Evolutionary conservation across 2,797 vertebrate genomes (phyloP), one percentile per base, ranked within the genome.

Genomic region (Acanthurus leucopareius): DNA sequence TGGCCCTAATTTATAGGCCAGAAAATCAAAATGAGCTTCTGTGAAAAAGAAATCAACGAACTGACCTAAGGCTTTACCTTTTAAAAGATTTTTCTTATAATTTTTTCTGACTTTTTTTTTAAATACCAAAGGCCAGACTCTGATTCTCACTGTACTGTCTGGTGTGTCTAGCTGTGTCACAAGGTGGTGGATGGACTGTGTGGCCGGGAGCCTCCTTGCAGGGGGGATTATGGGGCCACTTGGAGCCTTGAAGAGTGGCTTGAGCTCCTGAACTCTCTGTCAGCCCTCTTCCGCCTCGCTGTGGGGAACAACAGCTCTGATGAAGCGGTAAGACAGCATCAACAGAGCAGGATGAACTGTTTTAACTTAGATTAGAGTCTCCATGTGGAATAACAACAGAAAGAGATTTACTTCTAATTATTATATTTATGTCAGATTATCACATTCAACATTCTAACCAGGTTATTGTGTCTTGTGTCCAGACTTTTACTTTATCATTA

Each of bases 131-230:
- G 45, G 10, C 2, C 45, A 63, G 10, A 20, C n/a, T 6, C 1
- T 1, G 5, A 13, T 25, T 16, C 45, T 72, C 0, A 59, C 10
- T 9, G 15, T 60, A 0, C 10, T 49, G 28, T 74, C 10, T 68
- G 64, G 32, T 35, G 0, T 72, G 63, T 79, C 15, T 58, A 99
- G 98, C 94, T 99, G 49, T 93, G 97, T 83, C 98, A 99, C 90
- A 95, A 94, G 77, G 77, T 97, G 67, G 88, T 98, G 28, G 97
- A 99, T 90, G 95, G 96, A n/a, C 63, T 99, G n/a, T 99, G 97
- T 86, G 97, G 97, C 2, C 93, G 94, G 10, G 85, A 93, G 0
- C 94, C 92, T 69, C 97, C 97, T 54, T 89, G 74, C 4, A 87
- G 95, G 75, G 91, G 73, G 10, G 96, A 99, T 49, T 97, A 97